phyloP scores from a whole-genome alignment of 2,888 invertebrate species.

The Acanthosoma haemorrhoidale region DNA sequence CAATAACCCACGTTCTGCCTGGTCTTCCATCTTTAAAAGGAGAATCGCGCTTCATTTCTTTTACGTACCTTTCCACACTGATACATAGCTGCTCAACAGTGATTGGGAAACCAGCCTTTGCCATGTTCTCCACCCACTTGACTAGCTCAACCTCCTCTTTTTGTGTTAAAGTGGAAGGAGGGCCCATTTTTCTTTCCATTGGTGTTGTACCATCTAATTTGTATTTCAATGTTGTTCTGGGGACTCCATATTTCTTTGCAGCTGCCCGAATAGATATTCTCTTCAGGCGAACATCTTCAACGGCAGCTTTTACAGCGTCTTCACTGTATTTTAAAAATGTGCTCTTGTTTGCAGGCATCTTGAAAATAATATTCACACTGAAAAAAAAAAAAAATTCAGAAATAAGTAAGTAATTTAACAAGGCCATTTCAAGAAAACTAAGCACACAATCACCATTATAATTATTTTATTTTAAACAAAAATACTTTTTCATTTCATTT shows the following conservation, averaged over 20 bases:
- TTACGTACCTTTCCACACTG: slow-evolving; percentile 36
- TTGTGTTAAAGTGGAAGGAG: slow-evolving; percentile 19
- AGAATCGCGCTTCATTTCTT: slow-evolving; percentile 32
- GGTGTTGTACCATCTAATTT: background rate
- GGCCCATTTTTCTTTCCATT: slow-evolving; percentile 21
- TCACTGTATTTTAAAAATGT: slow-evolving; percentile 26
- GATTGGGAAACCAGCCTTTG: slow-evolving; percentile 33
- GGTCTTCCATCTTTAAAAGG: slow-evolving; percentile 37
- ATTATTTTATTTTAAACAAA: too few species aligned
- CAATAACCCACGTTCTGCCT: slow-evolving; percentile 36
- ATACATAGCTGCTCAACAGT: slow-evolving; percentile 33
- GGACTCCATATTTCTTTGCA: slow-evolving; percentile 28
- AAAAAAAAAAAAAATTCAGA: too few species aligned
- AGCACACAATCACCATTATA: too few species aligned
- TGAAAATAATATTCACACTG: too few species aligned
- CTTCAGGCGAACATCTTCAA: slow-evolving; percentile 24
- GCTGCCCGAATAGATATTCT: slow-evolving; percentile 23
- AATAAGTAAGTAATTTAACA: too few species aligned
- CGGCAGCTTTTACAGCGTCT: slow-evolving; percentile 23
- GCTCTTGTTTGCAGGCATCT: slow-evolving; percentile 18
- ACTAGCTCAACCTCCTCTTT: slow-evolving; percentile 32
- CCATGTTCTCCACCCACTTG: slow-evolving; percentile 24
- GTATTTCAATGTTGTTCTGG: slow-evolving; percentile 10
- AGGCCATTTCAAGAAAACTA: too few species aligned
- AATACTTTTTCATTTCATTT: too few species aligned